phyloP scores from a whole-genome alignment of 2,113 vertebrate species.

The Budorcas taxicolor region DNA sequence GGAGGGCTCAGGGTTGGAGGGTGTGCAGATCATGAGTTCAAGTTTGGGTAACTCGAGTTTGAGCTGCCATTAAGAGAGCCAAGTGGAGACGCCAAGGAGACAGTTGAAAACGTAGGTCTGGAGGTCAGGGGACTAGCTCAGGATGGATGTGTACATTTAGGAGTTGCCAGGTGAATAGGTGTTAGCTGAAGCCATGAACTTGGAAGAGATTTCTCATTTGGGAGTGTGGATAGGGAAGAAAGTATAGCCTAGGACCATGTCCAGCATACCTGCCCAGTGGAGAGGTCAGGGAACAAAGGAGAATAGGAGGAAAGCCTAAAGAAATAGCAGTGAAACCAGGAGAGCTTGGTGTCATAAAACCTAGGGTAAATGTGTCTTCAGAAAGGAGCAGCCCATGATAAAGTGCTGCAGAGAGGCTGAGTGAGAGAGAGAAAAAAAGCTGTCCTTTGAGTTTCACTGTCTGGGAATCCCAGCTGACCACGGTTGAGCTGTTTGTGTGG shows the following conservation, averaged over 20 bases:
- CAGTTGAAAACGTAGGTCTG: not conserved
- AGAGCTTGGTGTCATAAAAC: no score
- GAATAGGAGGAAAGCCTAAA: not conserved
- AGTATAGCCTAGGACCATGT: not conserved
- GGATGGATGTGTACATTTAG: not conserved
- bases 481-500: accelerated
- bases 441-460: not conserved
- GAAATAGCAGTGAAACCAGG: not conserved
- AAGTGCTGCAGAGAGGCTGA: not conserved
- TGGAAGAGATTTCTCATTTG: not conserved
- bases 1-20: not conserved
- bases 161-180: not conserved
- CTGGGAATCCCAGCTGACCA: not conserved
- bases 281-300: not conserved
- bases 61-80: not conserved
- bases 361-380: no score
- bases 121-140: not conserved
- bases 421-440: not conserved
- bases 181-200: not conserved
- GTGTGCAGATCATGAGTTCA: not conserved
- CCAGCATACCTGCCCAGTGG: not conserved
- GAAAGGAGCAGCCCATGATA: not conserved
- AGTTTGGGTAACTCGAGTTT: not conserved
- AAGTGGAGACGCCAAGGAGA: not conserved
- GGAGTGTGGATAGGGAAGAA: not conserved